Percentiles rank a stretch among this genome's conserved stretches.
These are phyloP conservation scores for Mormoops blainvillei DNA, from an alignment of 2,113 vertebrate species.

Conservation along the genomic window DNA sequence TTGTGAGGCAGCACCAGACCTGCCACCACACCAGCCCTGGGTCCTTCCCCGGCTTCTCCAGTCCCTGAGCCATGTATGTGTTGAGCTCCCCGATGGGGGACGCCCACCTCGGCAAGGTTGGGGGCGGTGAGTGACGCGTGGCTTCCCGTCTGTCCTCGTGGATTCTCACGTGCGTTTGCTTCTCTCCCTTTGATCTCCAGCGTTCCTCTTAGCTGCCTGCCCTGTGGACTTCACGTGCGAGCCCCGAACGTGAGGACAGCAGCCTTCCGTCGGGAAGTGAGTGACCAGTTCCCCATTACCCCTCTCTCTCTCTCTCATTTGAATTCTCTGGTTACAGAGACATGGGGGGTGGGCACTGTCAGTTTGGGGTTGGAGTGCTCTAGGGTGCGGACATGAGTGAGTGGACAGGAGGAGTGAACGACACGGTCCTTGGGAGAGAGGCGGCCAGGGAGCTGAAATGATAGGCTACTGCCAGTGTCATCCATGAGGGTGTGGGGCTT, in stretches of 20 bases:
- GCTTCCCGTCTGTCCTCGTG: background rate
- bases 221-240: background rate
- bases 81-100: background rate
- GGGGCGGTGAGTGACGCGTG: rapidly evolving
- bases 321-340: background rate
- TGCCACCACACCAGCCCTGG: background rate
- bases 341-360: rapidly evolving
- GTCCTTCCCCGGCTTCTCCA: background rate
- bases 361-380: background rate
- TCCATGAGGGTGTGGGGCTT: background rate
- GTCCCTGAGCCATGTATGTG: background rate
- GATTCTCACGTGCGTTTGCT: background rate
- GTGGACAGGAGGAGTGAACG: rapidly evolving
- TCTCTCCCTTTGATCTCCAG: background rate
- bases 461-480: too few relatives aligned
- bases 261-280: background rate
- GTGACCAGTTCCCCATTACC: background rate
- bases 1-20: background rate
- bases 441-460: background rate
- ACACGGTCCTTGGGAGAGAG: background rate
- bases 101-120: too few relatives aligned
- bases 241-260: rapidly evolving
- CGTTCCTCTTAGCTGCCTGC: background rate
- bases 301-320: background rate
- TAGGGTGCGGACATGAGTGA: background rate